These are phyloP conservation scores for Papilio machaon DNA, from an alignment of 1,140 invertebrate genomes.

Conservation along the genomic window DNA sequence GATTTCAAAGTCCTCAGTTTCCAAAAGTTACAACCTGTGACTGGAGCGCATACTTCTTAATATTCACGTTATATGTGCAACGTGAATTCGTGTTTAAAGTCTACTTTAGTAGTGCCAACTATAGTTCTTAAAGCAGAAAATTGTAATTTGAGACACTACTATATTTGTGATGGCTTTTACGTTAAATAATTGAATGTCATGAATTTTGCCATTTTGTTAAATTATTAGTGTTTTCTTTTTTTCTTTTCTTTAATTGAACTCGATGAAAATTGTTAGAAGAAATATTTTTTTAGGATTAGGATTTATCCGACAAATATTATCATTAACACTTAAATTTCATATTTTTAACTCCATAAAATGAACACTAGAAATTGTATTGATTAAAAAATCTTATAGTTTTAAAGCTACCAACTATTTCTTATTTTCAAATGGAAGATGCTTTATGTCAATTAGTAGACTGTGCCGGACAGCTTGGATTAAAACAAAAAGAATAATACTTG, in stretches of 20 bases:
- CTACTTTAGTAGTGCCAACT: background rate
- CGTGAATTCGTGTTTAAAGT: background rate
- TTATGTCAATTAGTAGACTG: slow-evolving; percentile 6
- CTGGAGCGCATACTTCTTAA: slow-evolving; percentile 11
- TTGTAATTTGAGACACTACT: background rate
- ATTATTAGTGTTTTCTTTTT: no score
- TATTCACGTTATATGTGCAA: background rate
- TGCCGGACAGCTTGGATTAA: background rate
- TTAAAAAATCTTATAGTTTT: background rate
- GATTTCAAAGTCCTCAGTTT: slow-evolving; percentile 10
- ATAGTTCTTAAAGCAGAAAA: background rate
- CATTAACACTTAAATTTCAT: no score
- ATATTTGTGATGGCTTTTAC: no score
- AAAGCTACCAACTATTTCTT: background rate
- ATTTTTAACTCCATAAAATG: no score
- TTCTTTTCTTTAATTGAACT: no score
- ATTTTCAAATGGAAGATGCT: slow-evolving; percentile 4
- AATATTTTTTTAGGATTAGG: no score
- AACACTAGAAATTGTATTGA: background rate
- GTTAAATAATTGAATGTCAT: no score
- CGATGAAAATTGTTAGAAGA: no score
- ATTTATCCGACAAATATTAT: no score
- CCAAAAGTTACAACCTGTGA: slow-evolving; percentile 18
- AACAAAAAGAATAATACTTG: background rate
- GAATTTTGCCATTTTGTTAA: no score